Conservation (phyloP, 2,888 invertebrate species). For the Nebria salina region DNA sequence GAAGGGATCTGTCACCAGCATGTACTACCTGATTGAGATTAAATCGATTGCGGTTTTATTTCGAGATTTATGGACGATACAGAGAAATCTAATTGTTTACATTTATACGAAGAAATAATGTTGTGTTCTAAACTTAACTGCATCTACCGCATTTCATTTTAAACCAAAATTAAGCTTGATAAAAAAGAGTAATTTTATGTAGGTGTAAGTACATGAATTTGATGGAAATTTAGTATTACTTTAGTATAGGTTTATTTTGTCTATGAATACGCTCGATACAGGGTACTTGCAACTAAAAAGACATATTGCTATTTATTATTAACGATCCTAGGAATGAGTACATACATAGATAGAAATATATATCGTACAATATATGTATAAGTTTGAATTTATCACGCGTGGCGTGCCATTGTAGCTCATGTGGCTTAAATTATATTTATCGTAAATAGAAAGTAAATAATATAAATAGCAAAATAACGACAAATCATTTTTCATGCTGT, state of each 20-base stretch:
- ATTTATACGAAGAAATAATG: too few species aligned
- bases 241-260: too few species aligned
- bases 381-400: not conserved
- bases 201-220: too few species aligned
- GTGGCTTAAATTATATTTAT: conserved; percentile 9
- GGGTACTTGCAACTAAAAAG: not conserved
- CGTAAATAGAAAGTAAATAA: conserved; percentile 40
- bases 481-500: conserved; percentile 42
- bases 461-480: conserved; percentile 44
- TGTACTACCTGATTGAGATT: not conserved
- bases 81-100: too few species aligned
- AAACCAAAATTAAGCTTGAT: too few species aligned
- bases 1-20: not conserved
- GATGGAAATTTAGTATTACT: too few species aligned
- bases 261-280: too few species aligned
- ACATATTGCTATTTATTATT: not conserved
- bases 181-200: too few species aligned
- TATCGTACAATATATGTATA: not conserved
- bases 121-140: too few species aligned
- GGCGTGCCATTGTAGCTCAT: not conserved
- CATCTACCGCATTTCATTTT: too few species aligned
- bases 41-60: not conserved
- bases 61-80: not conserved
- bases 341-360: too few species aligned
- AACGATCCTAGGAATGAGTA: not conserved